A percentile compares a stretch with the other conserved stretches of the same genome.
Evolutionary conservation across 2,113 vertebrate species (phyloP).

Genomic region (Brachionichthys hirsutus): DNA sequence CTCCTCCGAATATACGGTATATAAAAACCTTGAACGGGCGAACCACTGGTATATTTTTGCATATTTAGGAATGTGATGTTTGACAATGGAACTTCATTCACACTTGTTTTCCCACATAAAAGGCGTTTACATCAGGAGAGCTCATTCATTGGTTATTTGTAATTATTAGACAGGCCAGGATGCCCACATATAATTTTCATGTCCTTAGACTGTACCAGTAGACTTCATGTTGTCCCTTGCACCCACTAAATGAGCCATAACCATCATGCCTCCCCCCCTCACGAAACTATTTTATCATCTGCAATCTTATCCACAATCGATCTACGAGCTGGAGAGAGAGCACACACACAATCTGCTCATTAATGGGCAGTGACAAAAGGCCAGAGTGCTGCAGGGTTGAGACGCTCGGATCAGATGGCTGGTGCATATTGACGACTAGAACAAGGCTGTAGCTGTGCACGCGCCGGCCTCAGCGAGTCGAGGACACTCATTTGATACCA

Average conservation of each 20-base stretch:
- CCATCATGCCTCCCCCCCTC: neutral
- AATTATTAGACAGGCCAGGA: too few relatives aligned
- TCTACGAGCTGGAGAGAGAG: neutral
- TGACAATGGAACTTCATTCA: too few relatives aligned
- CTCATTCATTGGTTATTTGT: too few relatives aligned
- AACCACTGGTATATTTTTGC: too few relatives aligned
- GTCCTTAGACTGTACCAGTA: too few relatives aligned
- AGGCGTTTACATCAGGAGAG: too few relatives aligned
- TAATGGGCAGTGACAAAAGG: conserved; percentile 65
- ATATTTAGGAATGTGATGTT: too few relatives aligned
- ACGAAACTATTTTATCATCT: conserved; percentile 9
- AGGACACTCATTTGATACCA: conserved; percentile 28
- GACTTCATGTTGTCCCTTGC: conserved; percentile 1
- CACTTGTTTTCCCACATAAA: too few relatives aligned
- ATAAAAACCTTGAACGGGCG: too few relatives aligned
- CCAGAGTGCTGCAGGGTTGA: neutral
- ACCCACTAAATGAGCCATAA: neutral
- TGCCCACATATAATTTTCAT: too few relatives aligned
- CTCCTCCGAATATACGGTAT: too few relatives aligned
- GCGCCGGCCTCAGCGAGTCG: conserved; percentile 56
- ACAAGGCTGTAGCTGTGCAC: conserved; percentile 38
- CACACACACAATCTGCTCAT: conserved; percentile 22
- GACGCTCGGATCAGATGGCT: neutral
- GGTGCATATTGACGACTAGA: conserved; percentile 6
- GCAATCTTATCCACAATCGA: conserved; percentile 17